phyloP scores from a whole-genome alignment of 2,888 invertebrate genomes.

The Tipula helvola region DNA sequence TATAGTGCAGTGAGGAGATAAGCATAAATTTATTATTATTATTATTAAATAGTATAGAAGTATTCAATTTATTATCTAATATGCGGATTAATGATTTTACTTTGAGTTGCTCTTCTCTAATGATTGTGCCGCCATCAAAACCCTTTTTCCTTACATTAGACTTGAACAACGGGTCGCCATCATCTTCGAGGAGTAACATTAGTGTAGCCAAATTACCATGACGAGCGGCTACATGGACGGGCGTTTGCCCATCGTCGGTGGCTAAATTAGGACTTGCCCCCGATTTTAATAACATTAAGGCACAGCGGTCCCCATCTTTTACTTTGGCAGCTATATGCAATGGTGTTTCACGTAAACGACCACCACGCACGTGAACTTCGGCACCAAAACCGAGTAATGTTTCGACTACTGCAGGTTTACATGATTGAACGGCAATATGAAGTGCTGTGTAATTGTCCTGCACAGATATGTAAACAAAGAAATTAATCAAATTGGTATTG shows the following conservation, averaged over 20 bases:
- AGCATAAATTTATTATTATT: not conserved
- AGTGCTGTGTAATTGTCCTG: constrained; percentile 96
- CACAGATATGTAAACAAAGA: not conserved
- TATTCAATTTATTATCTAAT: not conserved
- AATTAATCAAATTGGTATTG: not conserved
- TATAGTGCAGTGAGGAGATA: not conserved
- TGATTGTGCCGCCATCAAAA: constrained; percentile 5
- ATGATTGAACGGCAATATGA: constrained; percentile 92
- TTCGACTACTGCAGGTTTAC: constrained; percentile 90
- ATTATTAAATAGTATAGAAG: not conserved
- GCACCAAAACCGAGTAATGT: constrained; percentile 93
- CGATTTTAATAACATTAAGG: constrained; percentile 93
- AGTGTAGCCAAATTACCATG: constrained; percentile 83
- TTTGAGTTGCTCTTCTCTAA: constrained; percentile 8
- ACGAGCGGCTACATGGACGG: constrained; percentile 90
- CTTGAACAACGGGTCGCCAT: constrained; percentile 82
- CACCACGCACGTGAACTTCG: constrained; percentile 89
- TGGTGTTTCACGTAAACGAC: constrained; percentile 83
- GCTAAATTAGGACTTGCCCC: constrained; percentile 94
- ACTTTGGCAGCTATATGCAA: constrained; percentile 94
- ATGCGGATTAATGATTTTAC: not conserved
- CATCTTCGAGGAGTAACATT: constrained; percentile 78
- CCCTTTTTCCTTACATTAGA: constrained; percentile 56
- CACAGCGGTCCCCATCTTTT: constrained; percentile 83
- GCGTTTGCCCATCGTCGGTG: constrained; percentile 93